phyloP scores from a whole-genome alignment of 2,113 vertebrate species.

The Elanus axillaris region DNA sequence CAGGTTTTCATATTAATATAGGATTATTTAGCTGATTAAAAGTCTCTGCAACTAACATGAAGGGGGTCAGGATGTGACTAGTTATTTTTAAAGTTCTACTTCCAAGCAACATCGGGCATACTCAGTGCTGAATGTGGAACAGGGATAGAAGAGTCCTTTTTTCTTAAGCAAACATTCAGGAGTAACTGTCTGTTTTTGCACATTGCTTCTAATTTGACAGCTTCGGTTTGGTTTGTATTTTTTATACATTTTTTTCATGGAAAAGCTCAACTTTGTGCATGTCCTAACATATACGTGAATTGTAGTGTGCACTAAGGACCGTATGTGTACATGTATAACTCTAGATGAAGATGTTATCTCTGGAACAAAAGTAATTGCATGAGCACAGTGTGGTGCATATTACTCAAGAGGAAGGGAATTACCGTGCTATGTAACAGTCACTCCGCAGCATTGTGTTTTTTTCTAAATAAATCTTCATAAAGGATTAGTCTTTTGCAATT shows the following conservation, averaged over 20 bases:
- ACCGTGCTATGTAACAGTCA: not conserved
- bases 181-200: constrained; percentile 43
- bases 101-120: not conserved
- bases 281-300: not conserved
- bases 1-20: not conserved
- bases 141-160: not conserved
- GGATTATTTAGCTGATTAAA: not conserved
- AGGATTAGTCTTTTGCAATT: not conserved
- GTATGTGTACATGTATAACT: not conserved
- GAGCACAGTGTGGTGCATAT: constrained; percentile 28
- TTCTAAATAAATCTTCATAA: constrained; percentile 64
- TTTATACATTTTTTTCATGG: constrained; percentile 45
- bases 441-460: constrained; percentile 36
- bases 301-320: not conserved
- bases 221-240: constrained; percentile 39
- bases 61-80: not conserved
- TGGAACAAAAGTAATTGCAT: constrained; percentile 39
- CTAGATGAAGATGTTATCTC: not conserved
- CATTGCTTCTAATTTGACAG: constrained; percentile 37
- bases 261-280: constrained; percentile 1
- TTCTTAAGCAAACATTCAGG: constrained; percentile 34
- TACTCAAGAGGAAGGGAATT: constrained; percentile 22
- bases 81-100: not conserved
- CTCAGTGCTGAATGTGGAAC: not conserved
- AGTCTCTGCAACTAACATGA: not conserved